Percentiles rank a stretch among this genome's conserved stretches.
phyloP scores from a whole-genome alignment of 2,797 vertebrate genomes.

The Cynodonichthys magdalenae region DNA sequence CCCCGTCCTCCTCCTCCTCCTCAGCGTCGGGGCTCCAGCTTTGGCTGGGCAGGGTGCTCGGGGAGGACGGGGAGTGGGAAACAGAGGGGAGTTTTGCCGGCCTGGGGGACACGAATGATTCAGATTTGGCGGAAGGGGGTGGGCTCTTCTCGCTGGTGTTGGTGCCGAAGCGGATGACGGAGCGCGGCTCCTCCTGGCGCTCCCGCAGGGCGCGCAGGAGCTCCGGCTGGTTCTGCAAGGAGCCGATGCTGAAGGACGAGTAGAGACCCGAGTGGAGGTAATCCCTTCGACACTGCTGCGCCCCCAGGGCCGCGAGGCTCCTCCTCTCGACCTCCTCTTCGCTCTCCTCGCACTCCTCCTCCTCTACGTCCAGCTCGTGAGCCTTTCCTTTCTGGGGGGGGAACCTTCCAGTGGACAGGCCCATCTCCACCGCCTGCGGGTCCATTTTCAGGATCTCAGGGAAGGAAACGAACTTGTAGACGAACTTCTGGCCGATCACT shows the following conservation, averaged over 20 bases:
- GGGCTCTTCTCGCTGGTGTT: conserved; percentile 82
- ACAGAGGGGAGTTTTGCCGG: conserved; percentile 79
- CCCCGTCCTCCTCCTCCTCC: conserved; percentile 58
- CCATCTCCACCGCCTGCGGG: conserved; percentile 89
- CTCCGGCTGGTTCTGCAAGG: conserved; percentile 87
- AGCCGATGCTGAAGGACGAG: conserved; percentile 91
- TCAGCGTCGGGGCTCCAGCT: conserved; percentile 80
- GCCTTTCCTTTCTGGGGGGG: conserved; percentile 87
- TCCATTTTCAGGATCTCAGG: conserved; percentile 96
- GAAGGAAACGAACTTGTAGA: conserved; percentile 97
- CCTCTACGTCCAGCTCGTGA: conserved; percentile 80
- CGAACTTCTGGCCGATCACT: conserved; percentile 96
- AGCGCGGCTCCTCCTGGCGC: conserved; percentile 87
- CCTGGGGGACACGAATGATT: conserved; percentile 68
- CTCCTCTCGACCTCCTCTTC: conserved; percentile 71
- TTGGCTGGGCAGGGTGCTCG: conserved; percentile 63
- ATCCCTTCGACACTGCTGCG: conserved; percentile 85
- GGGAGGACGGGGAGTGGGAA: conserved; percentile 81
- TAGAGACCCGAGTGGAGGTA: conserved; percentile 92
- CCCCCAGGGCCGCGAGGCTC: conserved; percentile 83
- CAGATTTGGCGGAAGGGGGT: conserved; percentile 80
- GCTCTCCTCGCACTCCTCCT: conserved; percentile 80
- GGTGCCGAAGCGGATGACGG: conserved; percentile 93
- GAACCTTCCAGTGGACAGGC: conserved; percentile 82
- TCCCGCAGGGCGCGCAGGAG: conserved; percentile 87